Evolutionary conservation across 2,797 vertebrate species (phyloP).

Genomic region (Scleropages formosus): DNA sequence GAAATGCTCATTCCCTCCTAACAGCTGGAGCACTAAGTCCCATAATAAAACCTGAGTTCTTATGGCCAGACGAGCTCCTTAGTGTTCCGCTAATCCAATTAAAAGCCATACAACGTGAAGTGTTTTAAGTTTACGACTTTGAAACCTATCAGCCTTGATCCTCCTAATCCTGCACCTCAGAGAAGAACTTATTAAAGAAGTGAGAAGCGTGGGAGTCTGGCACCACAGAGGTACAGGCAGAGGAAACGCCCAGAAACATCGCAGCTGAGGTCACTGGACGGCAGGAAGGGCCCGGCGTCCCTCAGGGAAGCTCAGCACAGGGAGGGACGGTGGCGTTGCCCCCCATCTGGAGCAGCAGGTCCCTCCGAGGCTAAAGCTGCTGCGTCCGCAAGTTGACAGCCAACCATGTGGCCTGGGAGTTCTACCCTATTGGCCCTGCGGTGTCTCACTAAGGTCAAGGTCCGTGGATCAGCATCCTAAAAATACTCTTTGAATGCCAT

Average conservation of each 20-base stretch:
- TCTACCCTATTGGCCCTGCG: slow-evolving; percentile 54
- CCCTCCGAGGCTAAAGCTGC: slow-evolving; percentile 55
- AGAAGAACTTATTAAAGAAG: slow-evolving; percentile 20
- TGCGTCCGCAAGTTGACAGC: slow-evolving; percentile 50
- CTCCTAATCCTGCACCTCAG: slow-evolving; percentile 24
- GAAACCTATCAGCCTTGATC: slow-evolving; percentile 28
- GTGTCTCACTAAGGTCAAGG: slow-evolving; percentile 58
- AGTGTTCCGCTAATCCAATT: slow-evolving; percentile 27
- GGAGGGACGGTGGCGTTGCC: slow-evolving; percentile 57
- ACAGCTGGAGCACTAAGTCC: neutral
- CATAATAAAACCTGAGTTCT: slow-evolving; percentile 17
- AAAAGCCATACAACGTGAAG: slow-evolving; percentile 20
- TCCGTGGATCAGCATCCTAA: slow-evolving; percentile 63
- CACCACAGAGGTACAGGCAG: neutral
- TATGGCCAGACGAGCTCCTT: slow-evolving; percentile 19
- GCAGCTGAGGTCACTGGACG: neutral
- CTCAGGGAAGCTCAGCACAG: slow-evolving; percentile 38
- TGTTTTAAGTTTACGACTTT: slow-evolving; percentile 18
- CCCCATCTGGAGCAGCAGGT: slow-evolving; percentile 56
- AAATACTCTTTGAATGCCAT: slow-evolving; percentile 64
- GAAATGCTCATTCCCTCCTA: neutral
- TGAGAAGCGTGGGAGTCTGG: neutral
- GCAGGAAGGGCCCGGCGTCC: neutral
- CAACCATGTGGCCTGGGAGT: slow-evolving; percentile 46
- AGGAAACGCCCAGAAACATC: slow-evolving; percentile 18